Percentiles rank a stretch among this genome's conserved stretches.
These are phyloP conservation scores for Nyctereutes procyonoides DNA, from an alignment of 2,113 vertebrate species.

Conservation along the genomic window DNA sequence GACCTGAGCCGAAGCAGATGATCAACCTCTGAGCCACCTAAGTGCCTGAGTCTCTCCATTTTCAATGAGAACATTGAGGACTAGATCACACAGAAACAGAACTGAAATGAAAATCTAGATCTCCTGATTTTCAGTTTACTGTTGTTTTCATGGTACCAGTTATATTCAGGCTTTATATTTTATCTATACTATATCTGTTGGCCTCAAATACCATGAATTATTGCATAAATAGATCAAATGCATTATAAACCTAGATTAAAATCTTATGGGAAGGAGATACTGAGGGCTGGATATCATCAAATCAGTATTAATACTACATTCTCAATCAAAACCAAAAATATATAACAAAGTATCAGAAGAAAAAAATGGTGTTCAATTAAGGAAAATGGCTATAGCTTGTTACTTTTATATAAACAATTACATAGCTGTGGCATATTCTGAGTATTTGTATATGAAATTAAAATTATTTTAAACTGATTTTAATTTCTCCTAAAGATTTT, in stretches of 20 bases:
- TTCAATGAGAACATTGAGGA: background rate
- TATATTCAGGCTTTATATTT: conserved; percentile 19
- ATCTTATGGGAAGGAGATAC: conserved; percentile 26
- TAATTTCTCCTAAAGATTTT: conserved; percentile 47
- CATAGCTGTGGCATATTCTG: background rate
- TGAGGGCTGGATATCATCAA: background rate
- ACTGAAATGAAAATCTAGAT: conserved; percentile 14
- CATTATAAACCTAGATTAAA: conserved; percentile 16
- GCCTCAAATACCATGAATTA: background rate
- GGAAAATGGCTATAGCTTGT: background rate
- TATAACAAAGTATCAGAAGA: conserved; percentile 8
- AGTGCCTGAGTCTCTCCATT: background rate
- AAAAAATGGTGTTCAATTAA: conserved; percentile 49
- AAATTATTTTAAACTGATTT: conserved; percentile 29
- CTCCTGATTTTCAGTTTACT: conserved; percentile 35
- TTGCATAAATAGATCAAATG: conserved; percentile 23
- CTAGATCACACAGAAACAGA: background rate
- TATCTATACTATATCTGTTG: background rate
- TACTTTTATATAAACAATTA: conserved; percentile 57
- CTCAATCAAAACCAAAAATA: conserved; percentile 24
- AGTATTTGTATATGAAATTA: conserved; percentile 46
- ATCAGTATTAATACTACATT: background rate
- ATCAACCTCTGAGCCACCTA: too few species aligned
- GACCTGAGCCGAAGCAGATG: too few species aligned
- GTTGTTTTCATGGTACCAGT: background rate